A percentile compares a stretch with the other conserved stretches of the same genome.
Evolutionary conservation across 2,113 vertebrate species (phyloP).

Genomic region (Microcebus murinus): DNA sequence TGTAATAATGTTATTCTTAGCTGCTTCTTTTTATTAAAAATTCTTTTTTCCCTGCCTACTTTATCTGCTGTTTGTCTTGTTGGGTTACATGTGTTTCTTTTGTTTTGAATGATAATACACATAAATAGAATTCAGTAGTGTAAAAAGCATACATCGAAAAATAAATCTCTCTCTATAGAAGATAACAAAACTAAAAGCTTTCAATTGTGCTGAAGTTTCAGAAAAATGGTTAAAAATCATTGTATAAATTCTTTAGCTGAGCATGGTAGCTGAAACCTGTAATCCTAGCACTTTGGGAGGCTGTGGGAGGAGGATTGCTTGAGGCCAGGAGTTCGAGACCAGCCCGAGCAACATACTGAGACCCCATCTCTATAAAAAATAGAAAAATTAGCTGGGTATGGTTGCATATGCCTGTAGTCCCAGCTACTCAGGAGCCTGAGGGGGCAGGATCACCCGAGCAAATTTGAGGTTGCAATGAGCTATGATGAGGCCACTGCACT

Average conservation of each 20-base stretch:
- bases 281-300: no score
- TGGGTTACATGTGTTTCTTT: not conserved
- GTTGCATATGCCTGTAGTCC: no score
- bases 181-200: not conserved
- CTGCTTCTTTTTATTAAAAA: not conserved
- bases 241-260: not conserved
- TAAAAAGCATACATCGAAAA: not conserved
- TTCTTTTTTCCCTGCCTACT: not conserved
- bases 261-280: no score
- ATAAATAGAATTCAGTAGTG: not conserved
- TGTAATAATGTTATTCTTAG: not conserved
- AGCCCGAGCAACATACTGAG: no score
- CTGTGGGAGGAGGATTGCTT: no score
- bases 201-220: not conserved
- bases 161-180: not conserved
- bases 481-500: no score
- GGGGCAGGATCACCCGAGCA: no score
- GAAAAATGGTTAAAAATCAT: not conserved
- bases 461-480: no score
- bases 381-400: no score
- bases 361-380: no score
- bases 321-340: no score
- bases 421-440: no score
- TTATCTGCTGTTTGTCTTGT: not conserved
- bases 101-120: not conserved